Evolutionary conservation across 2,888 invertebrate genomes (phyloP).

Genomic region (Lepidocyrtinus sp.): DNA sequence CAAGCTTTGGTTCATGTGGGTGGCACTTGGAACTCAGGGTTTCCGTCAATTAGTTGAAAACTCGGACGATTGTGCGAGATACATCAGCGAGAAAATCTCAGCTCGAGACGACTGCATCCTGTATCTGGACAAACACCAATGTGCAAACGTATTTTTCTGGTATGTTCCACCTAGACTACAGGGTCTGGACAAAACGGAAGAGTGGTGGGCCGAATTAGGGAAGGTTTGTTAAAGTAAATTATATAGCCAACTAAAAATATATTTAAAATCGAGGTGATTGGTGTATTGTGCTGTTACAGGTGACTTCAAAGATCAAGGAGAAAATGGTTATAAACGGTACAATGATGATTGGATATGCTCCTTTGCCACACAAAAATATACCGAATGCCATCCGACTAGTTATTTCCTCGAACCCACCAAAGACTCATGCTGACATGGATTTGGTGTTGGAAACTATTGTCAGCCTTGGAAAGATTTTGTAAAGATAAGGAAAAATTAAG

Average conservation of each 20-base stretch:
- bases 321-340: conserved; percentile 78
- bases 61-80: conserved; percentile 78
- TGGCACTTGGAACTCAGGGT: conserved; percentile 81
- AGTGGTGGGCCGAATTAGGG: conserved; percentile 76
- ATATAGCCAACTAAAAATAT: background rate
- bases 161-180: conserved; percentile 80
- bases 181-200: conserved; percentile 72
- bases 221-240: conserved; percentile 71
- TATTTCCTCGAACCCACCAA: conserved; percentile 81
- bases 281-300: conserved; percentile 71
- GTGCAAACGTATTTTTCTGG: conserved; percentile 90
- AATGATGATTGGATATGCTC: conserved; percentile 85
- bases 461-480: conserved; percentile 75
- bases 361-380: conserved; percentile 77
- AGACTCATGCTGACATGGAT: conserved; percentile 77
- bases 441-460: conserved; percentile 79
- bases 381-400: conserved; percentile 86
- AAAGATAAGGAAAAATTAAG: conserved; percentile 24
- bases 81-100: conserved; percentile 76
- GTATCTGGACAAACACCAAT: conserved; percentile 79
- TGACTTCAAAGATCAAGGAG: conserved; percentile 83
- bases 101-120: conserved; percentile 77
- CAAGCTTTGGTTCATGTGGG: conserved; percentile 95
- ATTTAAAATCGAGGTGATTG: background rate
- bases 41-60: conserved; percentile 78